Conservation (phyloP, 2,888 invertebrate species). For the Agrochola circellaris region DNA sequence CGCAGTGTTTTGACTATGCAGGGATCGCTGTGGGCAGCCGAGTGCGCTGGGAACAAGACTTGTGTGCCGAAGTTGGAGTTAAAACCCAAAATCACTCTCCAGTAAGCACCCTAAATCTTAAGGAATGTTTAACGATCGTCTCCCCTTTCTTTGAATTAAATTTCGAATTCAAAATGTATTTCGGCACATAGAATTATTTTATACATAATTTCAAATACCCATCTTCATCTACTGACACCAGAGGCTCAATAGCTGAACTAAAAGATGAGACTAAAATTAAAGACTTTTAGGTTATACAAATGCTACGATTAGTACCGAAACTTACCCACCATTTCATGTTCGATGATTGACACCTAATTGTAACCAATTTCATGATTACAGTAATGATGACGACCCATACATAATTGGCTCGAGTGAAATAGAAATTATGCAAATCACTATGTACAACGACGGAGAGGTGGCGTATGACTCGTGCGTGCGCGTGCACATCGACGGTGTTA, state of each 20-base stretch:
- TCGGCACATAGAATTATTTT: not conserved
- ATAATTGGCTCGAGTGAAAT: constrained; percentile 72
- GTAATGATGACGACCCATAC: constrained; percentile 55
- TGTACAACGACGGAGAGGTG: constrained; percentile 75
- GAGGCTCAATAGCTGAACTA: not conserved
- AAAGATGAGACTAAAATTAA: not conserved
- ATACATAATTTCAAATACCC: not conserved
- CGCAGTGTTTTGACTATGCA: constrained; percentile 57
- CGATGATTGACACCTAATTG: not conserved
- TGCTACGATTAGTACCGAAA: not conserved
- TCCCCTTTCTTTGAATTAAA: not conserved
- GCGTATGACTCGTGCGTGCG: constrained; percentile 77
- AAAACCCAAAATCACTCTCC: constrained; percentile 36
- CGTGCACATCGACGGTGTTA: constrained; percentile 62
- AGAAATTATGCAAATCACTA: constrained; percentile 61
- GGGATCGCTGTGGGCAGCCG: constrained; percentile 64
- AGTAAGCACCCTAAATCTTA: constrained; percentile 56
- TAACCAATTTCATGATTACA: constrained; percentile 11
- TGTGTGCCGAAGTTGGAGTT: constrained; percentile 68
- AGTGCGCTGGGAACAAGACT: constrained; percentile 63
- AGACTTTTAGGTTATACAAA: not conserved
- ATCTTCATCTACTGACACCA: not conserved
- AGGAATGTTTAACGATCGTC: not conserved
- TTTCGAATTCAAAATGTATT: not conserved
- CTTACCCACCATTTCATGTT: not conserved